Percentiles rank a stretch among this genome's conserved stretches.
phyloP scores from a whole-genome alignment of 2,797 vertebrate species.

The Cebuella pygmaea region DNA sequence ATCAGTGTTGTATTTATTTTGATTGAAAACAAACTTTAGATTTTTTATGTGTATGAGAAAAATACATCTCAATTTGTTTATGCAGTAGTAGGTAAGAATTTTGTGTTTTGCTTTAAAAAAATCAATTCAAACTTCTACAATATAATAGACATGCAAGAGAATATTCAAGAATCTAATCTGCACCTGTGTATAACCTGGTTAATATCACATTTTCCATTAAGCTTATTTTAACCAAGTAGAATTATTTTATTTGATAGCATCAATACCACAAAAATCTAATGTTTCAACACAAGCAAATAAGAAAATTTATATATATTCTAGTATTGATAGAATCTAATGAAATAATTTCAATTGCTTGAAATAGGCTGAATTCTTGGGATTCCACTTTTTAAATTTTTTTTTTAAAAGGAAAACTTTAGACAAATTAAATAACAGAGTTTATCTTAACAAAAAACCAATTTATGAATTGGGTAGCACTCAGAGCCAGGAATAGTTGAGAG shows the following conservation, averaged over 20 bases:
- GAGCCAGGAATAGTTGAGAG: background rate
- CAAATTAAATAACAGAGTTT: background rate
- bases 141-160: background rate
- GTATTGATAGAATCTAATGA: background rate
- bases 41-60: background rate
- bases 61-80: background rate
- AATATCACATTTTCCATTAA: background rate
- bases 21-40: background rate
- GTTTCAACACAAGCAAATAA: no score
- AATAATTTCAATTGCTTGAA: background rate
- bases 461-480: background rate
- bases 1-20: background rate
- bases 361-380: background rate
- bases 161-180: background rate
- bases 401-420: background rate
- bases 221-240: no score
- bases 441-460: background rate
- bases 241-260: no score
- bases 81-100: background rate
- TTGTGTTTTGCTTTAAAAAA: background rate
- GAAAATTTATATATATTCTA: background rate
- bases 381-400: background rate
- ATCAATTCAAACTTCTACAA: background rate
- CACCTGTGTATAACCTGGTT: background rate
- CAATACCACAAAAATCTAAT: no score